Percentiles rank a stretch among this genome's conserved stretches.
Conservation (phyloP, 2,797 vertebrate genomes). For the Monodelphis domestica region DNA sequence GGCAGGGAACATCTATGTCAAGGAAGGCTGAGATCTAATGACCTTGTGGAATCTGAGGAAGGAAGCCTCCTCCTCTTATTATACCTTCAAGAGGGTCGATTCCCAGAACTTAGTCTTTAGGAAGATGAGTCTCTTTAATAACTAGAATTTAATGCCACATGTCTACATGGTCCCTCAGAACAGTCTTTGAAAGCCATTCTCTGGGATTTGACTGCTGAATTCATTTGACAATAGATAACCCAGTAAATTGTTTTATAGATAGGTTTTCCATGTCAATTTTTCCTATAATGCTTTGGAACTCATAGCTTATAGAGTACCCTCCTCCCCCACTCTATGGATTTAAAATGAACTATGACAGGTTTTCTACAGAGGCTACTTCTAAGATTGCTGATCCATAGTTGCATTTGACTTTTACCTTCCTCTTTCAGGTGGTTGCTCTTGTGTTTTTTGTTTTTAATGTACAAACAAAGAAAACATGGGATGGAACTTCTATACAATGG, state of each 20-base stretch:
- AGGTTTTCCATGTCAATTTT: rapidly evolving
- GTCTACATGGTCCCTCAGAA: neutral
- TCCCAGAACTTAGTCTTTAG: neutral
- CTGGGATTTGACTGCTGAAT: neutral
- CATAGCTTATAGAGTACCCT: neutral
- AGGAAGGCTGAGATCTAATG: constrained; percentile 25
- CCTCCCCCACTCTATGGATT: neutral
- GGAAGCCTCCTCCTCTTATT: neutral
- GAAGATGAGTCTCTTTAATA: neutral
- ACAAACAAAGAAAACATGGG: constrained; percentile 61
- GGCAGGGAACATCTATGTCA: neutral
- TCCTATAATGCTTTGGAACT: neutral
- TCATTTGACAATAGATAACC: neutral
- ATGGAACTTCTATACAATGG: constrained; percentile 68
- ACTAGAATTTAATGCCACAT: neutral
- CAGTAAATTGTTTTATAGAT: neutral
- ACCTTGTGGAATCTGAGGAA: neutral
- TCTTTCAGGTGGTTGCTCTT: constrained; percentile 73
- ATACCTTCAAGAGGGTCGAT: too few species aligned
- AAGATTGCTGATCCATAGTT: neutral
- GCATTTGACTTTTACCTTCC: constrained; percentile 60
- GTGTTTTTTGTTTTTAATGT: constrained; percentile 73
- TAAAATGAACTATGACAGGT: neutral
- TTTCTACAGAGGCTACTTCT: neutral
- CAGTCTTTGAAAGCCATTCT: neutral